Percentiles rank a stretch among this genome's conserved stretches.
Conservation (phyloP, 1,140 invertebrate genomes). For the Octopus bimaculoides region DNA sequence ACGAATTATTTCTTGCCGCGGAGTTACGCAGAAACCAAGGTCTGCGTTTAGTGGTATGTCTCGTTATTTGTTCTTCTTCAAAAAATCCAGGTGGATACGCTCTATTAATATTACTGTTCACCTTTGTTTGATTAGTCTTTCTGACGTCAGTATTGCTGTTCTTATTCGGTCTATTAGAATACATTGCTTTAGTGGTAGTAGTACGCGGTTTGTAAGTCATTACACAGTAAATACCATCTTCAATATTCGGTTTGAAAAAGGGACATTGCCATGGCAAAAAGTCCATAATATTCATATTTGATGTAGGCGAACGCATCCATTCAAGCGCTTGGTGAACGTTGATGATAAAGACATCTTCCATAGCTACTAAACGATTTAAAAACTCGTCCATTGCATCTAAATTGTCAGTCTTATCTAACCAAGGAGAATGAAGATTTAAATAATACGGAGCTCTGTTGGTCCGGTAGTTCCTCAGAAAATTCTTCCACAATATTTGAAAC, state of each 20-base stretch:
- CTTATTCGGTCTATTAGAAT: not conserved
- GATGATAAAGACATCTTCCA: conserved; percentile 41
- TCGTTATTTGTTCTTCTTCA: not conserved
- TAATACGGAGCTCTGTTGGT: conserved; percentile 41
- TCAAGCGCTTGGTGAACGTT: conserved; percentile 31
- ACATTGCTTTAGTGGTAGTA: not conserved
- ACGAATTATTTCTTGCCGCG: not conserved
- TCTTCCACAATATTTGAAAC: conserved; percentile 37
- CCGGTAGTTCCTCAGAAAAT: conserved; percentile 33
- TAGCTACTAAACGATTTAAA: conserved; percentile 26
- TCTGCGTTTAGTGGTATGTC: not conserved
- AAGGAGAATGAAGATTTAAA: conserved; percentile 40
- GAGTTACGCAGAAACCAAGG: conserved; percentile 10
- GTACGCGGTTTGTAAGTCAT: conserved; percentile 23
- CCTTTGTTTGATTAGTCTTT: not conserved
- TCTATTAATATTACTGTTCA: not conserved
- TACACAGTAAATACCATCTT: conserved; percentile 24
- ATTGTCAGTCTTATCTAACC: conserved; percentile 36
- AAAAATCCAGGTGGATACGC: conserved; percentile 1
- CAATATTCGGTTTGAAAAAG: conserved; percentile 23
- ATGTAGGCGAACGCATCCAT: conserved; percentile 39
- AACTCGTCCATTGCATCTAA: conserved; percentile 37
- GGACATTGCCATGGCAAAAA: conserved; percentile 39
- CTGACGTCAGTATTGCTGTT: not conserved
- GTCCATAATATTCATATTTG: conserved; percentile 23